phyloP scores from a whole-genome alignment of 2,113 vertebrate genomes.

The Reinhardtius hippoglossoides region DNA sequence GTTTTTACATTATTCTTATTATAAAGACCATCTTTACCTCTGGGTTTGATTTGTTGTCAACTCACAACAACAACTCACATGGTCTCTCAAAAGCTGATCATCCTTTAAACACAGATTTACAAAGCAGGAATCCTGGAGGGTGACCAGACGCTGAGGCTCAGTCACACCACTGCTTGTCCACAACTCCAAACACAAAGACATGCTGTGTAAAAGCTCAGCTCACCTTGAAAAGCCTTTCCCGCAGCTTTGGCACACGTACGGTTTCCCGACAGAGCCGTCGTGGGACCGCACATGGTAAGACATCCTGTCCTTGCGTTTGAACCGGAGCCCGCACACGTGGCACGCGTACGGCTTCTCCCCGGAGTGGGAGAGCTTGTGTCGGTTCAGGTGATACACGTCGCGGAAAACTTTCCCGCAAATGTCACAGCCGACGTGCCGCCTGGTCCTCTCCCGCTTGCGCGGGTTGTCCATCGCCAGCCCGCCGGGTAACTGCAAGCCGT shows the following conservation, averaged over 20 bases:
- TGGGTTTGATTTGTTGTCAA: too few relatives aligned
- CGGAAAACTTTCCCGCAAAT: slow-evolving; percentile 99
- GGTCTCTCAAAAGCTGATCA: neutral
- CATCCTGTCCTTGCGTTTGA: slow-evolving; percentile 99
- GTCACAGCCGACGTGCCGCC: slow-evolving; percentile 97
- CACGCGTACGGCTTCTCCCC: slow-evolving; percentile 99
- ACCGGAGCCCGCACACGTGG: slow-evolving; percentile 94
- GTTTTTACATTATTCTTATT: neutral
- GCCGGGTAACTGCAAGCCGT: slow-evolving; percentile 87
- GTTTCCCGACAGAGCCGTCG: slow-evolving; percentile 97
- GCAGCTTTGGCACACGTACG: slow-evolving; percentile 98
- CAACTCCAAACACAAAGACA: neutral
- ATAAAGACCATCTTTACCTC: too few relatives aligned
- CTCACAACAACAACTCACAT: too few relatives aligned
- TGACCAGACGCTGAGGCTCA: too few relatives aligned
- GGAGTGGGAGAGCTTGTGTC: slow-evolving; percentile 98
- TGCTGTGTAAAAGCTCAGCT: slow-evolving; percentile 58
- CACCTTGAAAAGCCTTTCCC: slow-evolving; percentile 99
- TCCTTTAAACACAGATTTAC: neutral
- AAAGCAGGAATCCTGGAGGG: too few relatives aligned
- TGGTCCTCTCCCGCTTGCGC: slow-evolving; percentile 93
- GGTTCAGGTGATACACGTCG: slow-evolving; percentile 98
- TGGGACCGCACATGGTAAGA: slow-evolving; percentile 98
- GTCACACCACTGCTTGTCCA: neutral
- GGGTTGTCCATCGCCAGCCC: slow-evolving; percentile 79